phyloP scores from a whole-genome alignment of 2,888 invertebrate species.

The Erebia epiphron region DNA sequence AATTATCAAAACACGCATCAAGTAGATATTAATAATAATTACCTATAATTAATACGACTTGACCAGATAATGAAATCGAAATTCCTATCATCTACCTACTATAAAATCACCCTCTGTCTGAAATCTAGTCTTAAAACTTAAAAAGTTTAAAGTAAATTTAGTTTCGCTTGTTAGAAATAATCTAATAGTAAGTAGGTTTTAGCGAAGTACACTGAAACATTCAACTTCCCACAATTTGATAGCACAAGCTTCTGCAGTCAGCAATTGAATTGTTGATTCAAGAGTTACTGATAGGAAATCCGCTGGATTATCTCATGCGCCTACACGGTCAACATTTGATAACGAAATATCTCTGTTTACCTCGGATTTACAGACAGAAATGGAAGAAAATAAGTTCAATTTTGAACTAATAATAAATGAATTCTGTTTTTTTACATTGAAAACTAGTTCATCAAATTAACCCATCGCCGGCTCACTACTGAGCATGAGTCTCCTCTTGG shows the following conservation, averaged over 20 bases:
- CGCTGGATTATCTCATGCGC: background rate
- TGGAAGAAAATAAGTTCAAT: background rate
- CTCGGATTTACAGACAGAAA: background rate
- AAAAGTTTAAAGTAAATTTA: background rate
- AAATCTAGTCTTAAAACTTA: background rate
- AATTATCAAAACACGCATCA: no score
- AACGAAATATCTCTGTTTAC: background rate
- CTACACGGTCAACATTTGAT: background rate
- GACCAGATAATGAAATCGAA: no score
- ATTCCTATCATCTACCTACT: no score
- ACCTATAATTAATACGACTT: no score
- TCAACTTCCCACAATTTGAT: background rate
- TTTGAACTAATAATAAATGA: background rate
- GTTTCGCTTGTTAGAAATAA: no score
- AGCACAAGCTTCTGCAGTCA: background rate
- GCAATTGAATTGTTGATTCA: background rate
- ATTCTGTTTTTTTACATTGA: no score
- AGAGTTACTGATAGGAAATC: constrained; percentile 1
- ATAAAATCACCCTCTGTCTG: no score
- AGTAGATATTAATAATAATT: no score
- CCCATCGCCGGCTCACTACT: no score
- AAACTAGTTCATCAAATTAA: no score
- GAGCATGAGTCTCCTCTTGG: no score
- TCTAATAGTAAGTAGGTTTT: background rate
- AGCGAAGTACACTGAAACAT: background rate